A percentile compares a stretch with the other conserved stretches of the same genome.
These are phyloP conservation scores for Ditula angustiorana DNA, from an alignment of 2,888 invertebrate genomes.

Conservation along the genomic window DNA sequence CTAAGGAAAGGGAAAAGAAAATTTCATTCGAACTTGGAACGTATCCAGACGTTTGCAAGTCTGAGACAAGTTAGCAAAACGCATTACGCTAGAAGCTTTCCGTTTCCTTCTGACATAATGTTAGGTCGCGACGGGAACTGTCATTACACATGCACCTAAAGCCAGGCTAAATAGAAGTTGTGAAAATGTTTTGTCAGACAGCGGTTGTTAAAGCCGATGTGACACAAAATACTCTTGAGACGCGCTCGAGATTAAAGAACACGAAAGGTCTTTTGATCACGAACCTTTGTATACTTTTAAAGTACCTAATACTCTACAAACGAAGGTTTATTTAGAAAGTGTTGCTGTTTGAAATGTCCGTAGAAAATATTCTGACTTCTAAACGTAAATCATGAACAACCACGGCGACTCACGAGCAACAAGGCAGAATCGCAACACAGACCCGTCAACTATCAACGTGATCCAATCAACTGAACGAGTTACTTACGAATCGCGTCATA, in stretches of 20 bases:
- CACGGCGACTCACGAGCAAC: no score
- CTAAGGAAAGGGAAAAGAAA: constrained; percentile 25
- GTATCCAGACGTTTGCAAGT: constrained; percentile 28
- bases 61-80: constrained; percentile 8
- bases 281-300: constrained; percentile 22
- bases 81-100: constrained; percentile 20
- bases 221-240: constrained; percentile 29
- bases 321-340: not conserved
- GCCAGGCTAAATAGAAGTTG: constrained; percentile 6
- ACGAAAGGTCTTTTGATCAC: constrained; percentile 31
- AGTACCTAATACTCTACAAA: not conserved
- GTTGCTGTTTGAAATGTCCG: not conserved
- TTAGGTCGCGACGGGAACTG: constrained; percentile 6
- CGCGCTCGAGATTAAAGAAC: constrained; percentile 25
- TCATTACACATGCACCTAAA: not conserved
- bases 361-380: no score
- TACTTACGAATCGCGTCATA: no score
- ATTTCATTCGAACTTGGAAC: constrained; percentile 26
- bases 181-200: constrained; percentile 11
- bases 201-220: constrained; percentile 25
- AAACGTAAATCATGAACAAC: no score
- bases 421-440: no score
- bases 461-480: no score
- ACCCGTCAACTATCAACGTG: not conserved
- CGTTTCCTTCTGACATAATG: constrained; percentile 2